phyloP scores from a whole-genome alignment of 2,113 vertebrate species.

The Argyrosomus japonicus region DNA sequence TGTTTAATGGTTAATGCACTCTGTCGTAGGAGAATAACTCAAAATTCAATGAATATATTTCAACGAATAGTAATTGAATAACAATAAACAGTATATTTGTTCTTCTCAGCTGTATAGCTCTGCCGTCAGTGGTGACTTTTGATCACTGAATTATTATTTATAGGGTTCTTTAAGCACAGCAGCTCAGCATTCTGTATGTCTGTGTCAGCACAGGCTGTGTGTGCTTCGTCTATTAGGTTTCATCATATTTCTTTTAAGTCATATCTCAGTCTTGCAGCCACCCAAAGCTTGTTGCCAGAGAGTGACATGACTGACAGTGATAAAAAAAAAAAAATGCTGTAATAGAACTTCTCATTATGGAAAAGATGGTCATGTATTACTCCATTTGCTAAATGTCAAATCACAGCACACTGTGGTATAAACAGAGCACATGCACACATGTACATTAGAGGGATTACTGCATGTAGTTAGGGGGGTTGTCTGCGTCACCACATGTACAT shows the following conservation, averaged over 20 bases:
- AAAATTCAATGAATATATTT: constrained; percentile 19
- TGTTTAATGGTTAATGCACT: background rate
- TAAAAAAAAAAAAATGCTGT: constrained; percentile 22
- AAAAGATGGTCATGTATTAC: constrained; percentile 22
- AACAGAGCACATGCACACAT: background rate
- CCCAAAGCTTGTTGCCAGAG: constrained; percentile 33
- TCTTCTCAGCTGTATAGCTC: background rate
- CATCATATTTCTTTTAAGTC: constrained; percentile 47
- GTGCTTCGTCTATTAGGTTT: constrained; percentile 21
- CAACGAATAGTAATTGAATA: background rate
- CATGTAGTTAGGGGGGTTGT: background rate
- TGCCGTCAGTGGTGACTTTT: background rate
- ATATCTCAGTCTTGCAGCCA: constrained; percentile 65
- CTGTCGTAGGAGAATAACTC: background rate
- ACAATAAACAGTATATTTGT: background rate
- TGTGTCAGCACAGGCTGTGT: constrained; percentile 15
- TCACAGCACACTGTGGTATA: constrained; percentile 5
- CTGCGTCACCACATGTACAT: constrained; percentile 12
- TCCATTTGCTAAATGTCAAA: constrained; percentile 45
- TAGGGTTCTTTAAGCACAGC: background rate
- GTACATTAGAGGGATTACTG: constrained; percentile 8
- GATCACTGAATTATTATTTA: constrained; percentile 15
- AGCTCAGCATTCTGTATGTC: constrained; percentile 18
- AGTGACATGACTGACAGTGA: constrained; percentile 49
- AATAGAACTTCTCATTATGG: constrained; percentile 51